Evolutionary conservation across 2,113 vertebrate species (phyloP).

Genomic region (Equus przewalskii): DNA sequence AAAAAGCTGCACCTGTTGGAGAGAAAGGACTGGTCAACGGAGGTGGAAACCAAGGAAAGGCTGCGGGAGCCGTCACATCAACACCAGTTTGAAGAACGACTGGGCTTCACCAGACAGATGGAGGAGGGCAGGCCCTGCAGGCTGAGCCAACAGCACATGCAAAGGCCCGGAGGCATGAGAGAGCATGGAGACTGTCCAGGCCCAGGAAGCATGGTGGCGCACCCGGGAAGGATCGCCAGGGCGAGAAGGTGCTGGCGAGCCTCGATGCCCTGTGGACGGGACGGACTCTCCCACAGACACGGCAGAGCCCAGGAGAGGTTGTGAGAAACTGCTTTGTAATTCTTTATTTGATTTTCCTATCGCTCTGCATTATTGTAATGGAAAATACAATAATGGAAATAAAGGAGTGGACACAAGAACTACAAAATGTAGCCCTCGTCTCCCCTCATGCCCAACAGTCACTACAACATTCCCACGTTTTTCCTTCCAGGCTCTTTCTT

Average conservation of each 20-base stretch:
- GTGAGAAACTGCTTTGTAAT: not conserved
- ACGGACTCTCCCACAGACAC: not conserved
- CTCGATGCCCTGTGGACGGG: rapidly evolving
- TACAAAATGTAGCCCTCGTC: not conserved
- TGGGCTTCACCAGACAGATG: not conserved
- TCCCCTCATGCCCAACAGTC: not conserved
- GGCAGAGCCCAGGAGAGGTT: not conserved
- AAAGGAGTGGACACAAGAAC: not conserved
- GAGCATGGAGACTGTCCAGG: too few relatives aligned
- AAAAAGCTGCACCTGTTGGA: not conserved
- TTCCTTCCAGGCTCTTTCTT: not conserved
- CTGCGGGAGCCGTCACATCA: not conserved
- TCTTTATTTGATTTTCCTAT: not conserved
- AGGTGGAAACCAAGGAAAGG: not conserved
- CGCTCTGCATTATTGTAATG: not conserved
- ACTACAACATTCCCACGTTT: not conserved
- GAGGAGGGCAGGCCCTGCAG: not conserved
- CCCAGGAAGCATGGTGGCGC: not conserved
- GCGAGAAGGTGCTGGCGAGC: not conserved
- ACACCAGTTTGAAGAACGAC: not conserved
- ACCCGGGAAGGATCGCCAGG: rapidly evolving
- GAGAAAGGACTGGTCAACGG: not conserved
- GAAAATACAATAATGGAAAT: not conserved
- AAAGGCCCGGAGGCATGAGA: too few relatives aligned
- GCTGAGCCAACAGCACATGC: not conserved